These are phyloP conservation scores for Lysandra coridon DNA, from an alignment of 2,888 invertebrate species.

Conservation along the genomic window DNA sequence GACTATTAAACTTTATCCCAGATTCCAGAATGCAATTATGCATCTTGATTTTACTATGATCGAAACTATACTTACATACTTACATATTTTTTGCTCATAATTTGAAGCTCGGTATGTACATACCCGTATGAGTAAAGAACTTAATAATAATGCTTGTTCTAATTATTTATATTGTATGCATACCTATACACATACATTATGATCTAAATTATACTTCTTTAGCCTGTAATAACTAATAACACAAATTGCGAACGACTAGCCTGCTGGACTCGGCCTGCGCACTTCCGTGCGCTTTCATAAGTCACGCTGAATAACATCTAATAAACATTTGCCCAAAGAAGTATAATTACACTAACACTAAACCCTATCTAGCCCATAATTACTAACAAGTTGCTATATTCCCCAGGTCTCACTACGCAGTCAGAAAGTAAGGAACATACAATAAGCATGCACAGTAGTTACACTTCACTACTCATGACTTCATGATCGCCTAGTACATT, in stretches of 20 bases:
- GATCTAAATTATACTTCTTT: conserved; percentile 3
- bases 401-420: conserved; percentile 77
- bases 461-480: conserved; percentile 34
- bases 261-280: too few relatives aligned
- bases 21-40: neutral
- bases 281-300: too few relatives aligned
- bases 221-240: neutral
- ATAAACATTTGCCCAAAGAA: neutral
- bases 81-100: neutral
- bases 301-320: too few relatives aligned
- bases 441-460: conserved; percentile 62
- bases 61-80: neutral
- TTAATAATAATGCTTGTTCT: neutral
- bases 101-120: neutral
- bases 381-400: conserved; percentile 71
- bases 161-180: neutral
- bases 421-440: conserved; percentile 74
- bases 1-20: neutral
- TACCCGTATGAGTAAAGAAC: neutral
- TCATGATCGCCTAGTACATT: conserved; percentile 34
- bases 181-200: neutral
- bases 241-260: too few relatives aligned
- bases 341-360: conserved; percentile 4
- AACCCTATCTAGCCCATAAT: conserved; percentile 34
- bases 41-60: neutral